phyloP scores from a whole-genome alignment of 37 sponge, comb jelly and placozoan species.

The Haliclona indistincta region DNA sequence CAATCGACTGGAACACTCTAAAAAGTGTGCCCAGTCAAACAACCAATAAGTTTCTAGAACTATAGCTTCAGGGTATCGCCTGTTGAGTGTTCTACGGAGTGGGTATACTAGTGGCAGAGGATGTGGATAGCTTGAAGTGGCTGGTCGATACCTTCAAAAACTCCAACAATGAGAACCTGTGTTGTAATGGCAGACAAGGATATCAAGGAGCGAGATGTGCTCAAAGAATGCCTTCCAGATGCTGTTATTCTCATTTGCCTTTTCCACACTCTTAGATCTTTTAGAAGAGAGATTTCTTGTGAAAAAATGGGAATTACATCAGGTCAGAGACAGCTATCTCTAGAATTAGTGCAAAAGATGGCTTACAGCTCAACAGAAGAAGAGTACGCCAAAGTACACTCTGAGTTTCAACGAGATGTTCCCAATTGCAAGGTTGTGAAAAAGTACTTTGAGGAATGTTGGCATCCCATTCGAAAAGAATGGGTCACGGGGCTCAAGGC shows the following conservation, averaged over 20 bases:
- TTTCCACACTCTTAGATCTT: slow-evolving; percentile 35
- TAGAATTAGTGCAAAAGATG: slow-evolving; percentile 47
- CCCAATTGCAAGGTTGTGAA: not conserved
- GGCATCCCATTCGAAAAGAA: slow-evolving; percentile 1
- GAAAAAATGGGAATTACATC: slow-evolving; percentile 50
- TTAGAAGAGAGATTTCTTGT: slow-evolving; percentile 36
- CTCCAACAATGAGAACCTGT: no score
- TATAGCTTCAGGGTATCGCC: no score
- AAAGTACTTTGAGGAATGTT: not conserved
- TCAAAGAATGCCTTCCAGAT: slow-evolving; percentile 21
- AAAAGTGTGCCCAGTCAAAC: no score
- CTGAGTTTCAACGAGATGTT: not conserved
- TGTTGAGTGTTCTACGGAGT: no score
- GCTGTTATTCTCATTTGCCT: slow-evolving; percentile 43
- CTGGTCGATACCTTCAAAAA: no score
- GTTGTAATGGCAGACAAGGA: slow-evolving; percentile 58
- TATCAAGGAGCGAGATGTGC: slow-evolving; percentile 20
- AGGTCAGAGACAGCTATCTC: slow-evolving; percentile 26
- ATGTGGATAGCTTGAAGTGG: no score
- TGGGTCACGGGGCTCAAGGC: slow-evolving; percentile 32
- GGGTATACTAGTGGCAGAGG: no score
- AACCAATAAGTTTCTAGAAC: no score
- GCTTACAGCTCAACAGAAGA: not conserved
- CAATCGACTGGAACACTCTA: no score
- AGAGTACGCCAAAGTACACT: not conserved